Evolutionary conservation across 2,797 vertebrate genomes (phyloP).

Genomic region (Triplophysa bombifrons): DNA sequence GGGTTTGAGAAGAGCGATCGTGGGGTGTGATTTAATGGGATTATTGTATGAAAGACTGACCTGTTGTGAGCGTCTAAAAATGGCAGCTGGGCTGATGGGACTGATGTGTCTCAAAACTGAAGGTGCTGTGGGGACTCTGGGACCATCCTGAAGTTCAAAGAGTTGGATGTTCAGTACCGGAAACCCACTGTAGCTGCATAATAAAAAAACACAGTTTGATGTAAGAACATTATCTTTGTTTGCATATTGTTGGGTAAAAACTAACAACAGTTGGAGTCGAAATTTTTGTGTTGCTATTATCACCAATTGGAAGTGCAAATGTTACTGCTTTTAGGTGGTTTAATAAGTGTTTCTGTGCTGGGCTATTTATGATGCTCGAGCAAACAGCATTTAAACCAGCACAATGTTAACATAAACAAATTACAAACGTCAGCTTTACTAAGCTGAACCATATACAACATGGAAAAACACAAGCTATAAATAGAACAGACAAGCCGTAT

Average conservation of each 20-base stretch:
- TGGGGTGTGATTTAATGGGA: slow-evolving; percentile 17
- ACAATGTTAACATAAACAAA: not conserved
- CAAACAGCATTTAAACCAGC: not conserved
- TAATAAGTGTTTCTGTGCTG: not conserved
- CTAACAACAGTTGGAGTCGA: too few relatives aligned
- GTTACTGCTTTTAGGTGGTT: not conserved
- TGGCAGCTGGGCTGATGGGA: slow-evolving; percentile 91
- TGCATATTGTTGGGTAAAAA: not conserved
- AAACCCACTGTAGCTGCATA: slow-evolving; percentile 91
- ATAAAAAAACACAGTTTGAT: slow-evolving; percentile 44
- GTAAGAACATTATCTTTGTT: not conserved
- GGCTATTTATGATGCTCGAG: not conserved
- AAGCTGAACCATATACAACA: not conserved
- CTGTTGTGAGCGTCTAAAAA: slow-evolving; percentile 98
- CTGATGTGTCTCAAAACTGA: slow-evolving; percentile 85
- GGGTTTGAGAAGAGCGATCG: slow-evolving; percentile 11
- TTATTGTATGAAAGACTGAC: slow-evolving; percentile 67
- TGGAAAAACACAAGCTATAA: slow-evolving; percentile 1
- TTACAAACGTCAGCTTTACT: not conserved
- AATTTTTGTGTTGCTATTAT: not conserved
- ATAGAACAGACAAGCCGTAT: not conserved
- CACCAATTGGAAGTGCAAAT: not conserved
- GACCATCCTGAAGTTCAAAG: slow-evolving; percentile 86
- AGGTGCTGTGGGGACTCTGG: slow-evolving; percentile 75
- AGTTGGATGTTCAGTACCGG: slow-evolving; percentile 89